These are phyloP conservation scores for Rhopilema esculentum DNA, from an alignment of 30 jellyfish, hydroid and myxozoan genomes.

Conservation along the genomic window DNA sequence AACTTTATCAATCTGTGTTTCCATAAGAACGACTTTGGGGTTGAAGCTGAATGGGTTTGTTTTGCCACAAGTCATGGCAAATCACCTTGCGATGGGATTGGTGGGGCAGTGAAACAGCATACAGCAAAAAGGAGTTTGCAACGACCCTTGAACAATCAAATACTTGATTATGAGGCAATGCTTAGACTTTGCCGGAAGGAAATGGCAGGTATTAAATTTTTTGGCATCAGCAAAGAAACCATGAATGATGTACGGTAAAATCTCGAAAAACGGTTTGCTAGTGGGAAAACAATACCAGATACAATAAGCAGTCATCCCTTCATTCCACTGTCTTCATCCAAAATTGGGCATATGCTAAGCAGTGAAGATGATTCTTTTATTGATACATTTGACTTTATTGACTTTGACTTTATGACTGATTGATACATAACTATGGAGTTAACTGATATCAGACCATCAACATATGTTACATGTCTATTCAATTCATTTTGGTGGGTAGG, in stretches of 20 bases:
- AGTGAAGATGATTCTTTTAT: background rate
- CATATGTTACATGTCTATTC: background rate
- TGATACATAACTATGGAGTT: background rate
- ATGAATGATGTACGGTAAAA: constrained; percentile 13
- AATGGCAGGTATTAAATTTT: background rate
- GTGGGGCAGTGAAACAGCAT: constrained; percentile 11
- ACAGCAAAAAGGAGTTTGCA: constrained; percentile 21
- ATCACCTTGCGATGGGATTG: constrained; percentile 21
- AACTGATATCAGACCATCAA: background rate
- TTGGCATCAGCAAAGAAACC: background rate
- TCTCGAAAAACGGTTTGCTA: constrained; percentile 4
- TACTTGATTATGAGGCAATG: constrained; percentile 1
- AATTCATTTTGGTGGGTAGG: constrained; percentile 21
- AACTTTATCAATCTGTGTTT: constrained; percentile 1
- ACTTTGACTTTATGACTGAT: background rate
- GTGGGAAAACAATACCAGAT: too few relatives aligned
- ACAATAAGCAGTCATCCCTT: constrained; percentile 8
- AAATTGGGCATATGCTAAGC: constrained; percentile 7
- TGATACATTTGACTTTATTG: background rate
- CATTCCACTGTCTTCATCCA: constrained; percentile 10
- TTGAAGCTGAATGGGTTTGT: constrained; percentile 4
- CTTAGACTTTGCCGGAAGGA: background rate
- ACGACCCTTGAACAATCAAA: background rate
- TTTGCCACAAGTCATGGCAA: constrained; percentile 37
- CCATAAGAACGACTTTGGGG: constrained; percentile 25